Evolutionary conservation across 2,888 invertebrate species (phyloP), one percentile per base, ranked within the genome.

Genomic region (Apoda limacodes): DNA sequence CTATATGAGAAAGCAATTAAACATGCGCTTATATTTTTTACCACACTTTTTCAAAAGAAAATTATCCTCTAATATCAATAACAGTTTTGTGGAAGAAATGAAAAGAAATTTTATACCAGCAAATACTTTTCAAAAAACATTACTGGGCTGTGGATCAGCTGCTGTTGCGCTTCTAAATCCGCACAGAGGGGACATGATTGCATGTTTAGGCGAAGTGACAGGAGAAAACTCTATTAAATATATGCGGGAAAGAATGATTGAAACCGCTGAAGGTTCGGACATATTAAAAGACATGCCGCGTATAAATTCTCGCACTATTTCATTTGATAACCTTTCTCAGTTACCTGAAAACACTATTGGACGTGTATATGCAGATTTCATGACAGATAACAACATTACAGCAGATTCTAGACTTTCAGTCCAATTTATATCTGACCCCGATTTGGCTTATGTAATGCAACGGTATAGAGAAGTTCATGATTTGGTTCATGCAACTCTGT

Each of bases 381-480:
- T 98, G 50, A 81, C 82, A 34, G 84, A 85, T 37, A 93, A 97
- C 75, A 86, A 91, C 46, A 95, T 98, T 1, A 92, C 93, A 4
- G 97, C 99, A 0, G 98, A 99, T 80, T 89, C 93, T 17, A 83
- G 99, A 40, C 81, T 89, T 43, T 86, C 90, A 9, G 98, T 99
- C 1, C 90, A 92, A 51, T 99, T 97, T 71, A 86, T 99, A 26
- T 88, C 93, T 43, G 93, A 98, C 64, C 75, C 87, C 2, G 90
- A 96, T 41, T 69, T 96, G 47, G 95, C 96, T 3, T 99, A 98
- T 72, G 90, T 98, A 25, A 95, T 99, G 90, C 95, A 96, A 66
- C 83, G 99, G 31, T 99, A 99, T 62, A 86, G 99, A 43, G 98
- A 99, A 80, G 90, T 93, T 5, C 99, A 99, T 66, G 99, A 99